Evolutionary conservation across 2,113 vertebrate genomes (phyloP).

Genomic region (Corynorhinus townsendii): DNA sequence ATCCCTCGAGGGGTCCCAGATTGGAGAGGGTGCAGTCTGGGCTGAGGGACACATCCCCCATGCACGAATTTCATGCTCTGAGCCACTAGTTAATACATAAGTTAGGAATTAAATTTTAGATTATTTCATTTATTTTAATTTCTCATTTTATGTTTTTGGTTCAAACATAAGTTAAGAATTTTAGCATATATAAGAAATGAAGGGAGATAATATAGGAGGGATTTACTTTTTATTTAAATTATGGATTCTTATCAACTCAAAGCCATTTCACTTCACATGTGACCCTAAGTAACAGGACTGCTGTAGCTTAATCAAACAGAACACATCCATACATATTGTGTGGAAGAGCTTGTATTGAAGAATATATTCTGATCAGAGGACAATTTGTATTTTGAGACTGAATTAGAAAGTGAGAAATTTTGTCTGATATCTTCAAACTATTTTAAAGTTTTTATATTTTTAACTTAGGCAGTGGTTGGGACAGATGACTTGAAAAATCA

Average conservation of each 20-base stretch:
- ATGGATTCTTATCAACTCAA: not conserved
- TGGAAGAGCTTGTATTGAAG: not conserved
- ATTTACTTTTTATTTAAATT: not conserved
- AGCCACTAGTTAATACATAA: not conserved
- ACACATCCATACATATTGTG: too few relatives aligned
- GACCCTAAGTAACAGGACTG: not conserved
- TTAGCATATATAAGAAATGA: not conserved
- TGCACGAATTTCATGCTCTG: too few relatives aligned
- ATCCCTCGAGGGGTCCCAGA: too few relatives aligned
- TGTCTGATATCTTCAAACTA: not conserved
- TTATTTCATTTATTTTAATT: not conserved
- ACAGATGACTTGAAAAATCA: not conserved
- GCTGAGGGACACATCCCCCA: too few relatives aligned
- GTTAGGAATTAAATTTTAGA: not conserved
- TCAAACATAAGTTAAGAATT: not conserved
- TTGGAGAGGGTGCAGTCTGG: too few relatives aligned
- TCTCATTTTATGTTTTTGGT: not conserved
- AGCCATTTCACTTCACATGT: not conserved
- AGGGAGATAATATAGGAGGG: not conserved
- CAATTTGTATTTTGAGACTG: not conserved
- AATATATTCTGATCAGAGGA: not conserved
- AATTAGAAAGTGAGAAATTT: not conserved
- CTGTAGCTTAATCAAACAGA: not conserved
- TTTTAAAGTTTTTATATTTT: not conserved
- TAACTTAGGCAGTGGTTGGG: not conserved